Conservation (phyloP, 2,113 vertebrate species). For the Synodontis membranacea region DNA sequence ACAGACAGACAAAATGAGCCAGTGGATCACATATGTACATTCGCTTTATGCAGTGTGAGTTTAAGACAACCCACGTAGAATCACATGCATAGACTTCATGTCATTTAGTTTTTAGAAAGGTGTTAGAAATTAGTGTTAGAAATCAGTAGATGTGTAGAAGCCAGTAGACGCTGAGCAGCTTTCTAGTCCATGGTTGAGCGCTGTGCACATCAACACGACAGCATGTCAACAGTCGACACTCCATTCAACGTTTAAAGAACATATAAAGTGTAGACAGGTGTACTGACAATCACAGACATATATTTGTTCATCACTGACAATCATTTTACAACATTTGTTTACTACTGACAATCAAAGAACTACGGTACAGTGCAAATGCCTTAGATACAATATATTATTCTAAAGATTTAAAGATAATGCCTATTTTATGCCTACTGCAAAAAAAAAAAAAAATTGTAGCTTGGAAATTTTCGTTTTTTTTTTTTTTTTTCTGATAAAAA, state of each 20-base stretch:
- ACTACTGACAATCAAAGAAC: conserved; percentile 10
- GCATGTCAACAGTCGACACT: neutral
- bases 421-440: neutral
- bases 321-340: conserved; percentile 14
- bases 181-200: neutral
- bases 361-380: conserved; percentile 6
- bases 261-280: conserved; percentile 28
- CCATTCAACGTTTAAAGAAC: neutral
- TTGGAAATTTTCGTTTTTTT: neutral
- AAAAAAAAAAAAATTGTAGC: neutral
- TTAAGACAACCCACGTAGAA: neutral
- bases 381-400: neutral
- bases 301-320: conserved; percentile 17
- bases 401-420: neutral
- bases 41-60: neutral
- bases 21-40: conserved; percentile 18
- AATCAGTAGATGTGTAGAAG: neutral
- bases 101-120: conserved; percentile 1
- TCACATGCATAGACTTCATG: conserved; percentile 7
- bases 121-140: neutral
- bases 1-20: conserved; percentile 71
- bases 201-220: neutral
- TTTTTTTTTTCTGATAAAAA: too few relatives aligned
- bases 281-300: conserved; percentile 10
- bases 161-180: neutral